Base-by-base conservation (phyloP, 2,888 invertebrate genomes). In the Chymomyza procnemis region DNA sequence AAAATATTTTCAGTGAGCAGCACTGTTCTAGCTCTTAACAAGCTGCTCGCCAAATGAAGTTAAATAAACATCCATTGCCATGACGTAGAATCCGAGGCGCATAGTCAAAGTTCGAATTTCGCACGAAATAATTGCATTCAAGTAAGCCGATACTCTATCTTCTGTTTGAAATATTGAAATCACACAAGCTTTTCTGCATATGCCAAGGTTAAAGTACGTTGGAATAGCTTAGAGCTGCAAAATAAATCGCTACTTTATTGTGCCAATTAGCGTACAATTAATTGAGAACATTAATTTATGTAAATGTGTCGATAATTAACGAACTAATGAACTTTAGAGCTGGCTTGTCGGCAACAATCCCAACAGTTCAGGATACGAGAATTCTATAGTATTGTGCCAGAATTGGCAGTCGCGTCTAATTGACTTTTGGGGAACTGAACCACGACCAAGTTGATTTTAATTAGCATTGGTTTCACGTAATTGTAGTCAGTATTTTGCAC, bases 291-390 rank as follows among this genome's bases (percentile, higher is more conserved):
- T 66, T 77, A 79, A 82, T 79, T 73, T 69, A 68, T 76, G 77
- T 72, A 84, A 84, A 76, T 80, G 70, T 6, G 50, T 50, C 57
- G 41, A 58, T 73, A 79, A 84, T 81, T 74, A 74, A 66, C 66
- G 64, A 47, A 26, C 62, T 72, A 67, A 83, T 73, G 70, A 78
- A 76, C 64, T 61, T 12, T 5, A 14, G 34, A 12, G 34, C 26
- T 6, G 26, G 26, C 26, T 26, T 26, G 4, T 41, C 9, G 34
- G 6, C 34, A 41, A 12, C 34, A 41, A 41, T 41, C 12, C 2
- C 34, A 12, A 41, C 34, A 41, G 12, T 41, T 41, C 26, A 26
- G 26, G 0, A 26, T 26, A 1, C 12, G 34, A 41, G 12, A 12
- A 3, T 2, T 41, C 12, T 41, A 9, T 41, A 12, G 34, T 12